Conservation (phyloP, 1,140 invertebrate genomes). For the Drosophila sechellia region DNA sequence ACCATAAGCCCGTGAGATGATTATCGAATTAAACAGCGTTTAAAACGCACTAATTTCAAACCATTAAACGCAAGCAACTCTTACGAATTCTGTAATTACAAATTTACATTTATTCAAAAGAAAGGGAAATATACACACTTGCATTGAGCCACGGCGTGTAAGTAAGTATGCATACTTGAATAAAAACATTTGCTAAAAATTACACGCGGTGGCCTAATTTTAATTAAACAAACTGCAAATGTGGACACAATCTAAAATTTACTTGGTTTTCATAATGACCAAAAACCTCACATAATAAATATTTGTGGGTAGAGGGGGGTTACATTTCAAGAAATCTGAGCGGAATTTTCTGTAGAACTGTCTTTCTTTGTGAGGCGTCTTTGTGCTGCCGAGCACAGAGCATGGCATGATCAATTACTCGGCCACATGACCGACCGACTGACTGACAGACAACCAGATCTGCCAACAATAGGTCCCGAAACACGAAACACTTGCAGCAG, state of each 20-base stretch:
- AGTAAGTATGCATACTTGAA: too few species aligned
- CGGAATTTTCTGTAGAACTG: conserved; percentile 22
- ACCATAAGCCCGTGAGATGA: conserved; percentile 70
- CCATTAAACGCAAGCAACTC: not conserved
- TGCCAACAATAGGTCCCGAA: conserved; percentile 36
- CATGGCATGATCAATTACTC: conserved; percentile 44
- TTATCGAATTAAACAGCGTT: conserved; percentile 30
- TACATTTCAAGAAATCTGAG: conserved; percentile 6
- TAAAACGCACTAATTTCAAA: not conserved
- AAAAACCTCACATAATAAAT: too few species aligned
- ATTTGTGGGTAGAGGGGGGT: not conserved
- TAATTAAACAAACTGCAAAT: too few species aligned
- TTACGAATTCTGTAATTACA: too few species aligned
- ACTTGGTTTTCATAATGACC: too few species aligned
- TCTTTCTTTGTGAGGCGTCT: conserved; percentile 12
- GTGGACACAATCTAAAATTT: too few species aligned
- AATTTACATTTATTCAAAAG: too few species aligned
- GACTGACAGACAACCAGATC: conserved; percentile 38
- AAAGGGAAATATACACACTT: too few species aligned
- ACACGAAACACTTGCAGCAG: conserved; percentile 36
- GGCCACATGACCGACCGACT: conserved; percentile 42
- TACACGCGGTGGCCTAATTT: too few species aligned
- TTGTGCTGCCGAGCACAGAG: conserved; percentile 20
- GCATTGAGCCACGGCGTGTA: too few species aligned
- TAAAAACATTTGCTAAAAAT: too few species aligned